A percentile compares a stretch with the other conserved stretches of the same genome.
phyloP scores from a whole-genome alignment of 2,797 vertebrate genomes.

The Balearica regulorum region DNA sequence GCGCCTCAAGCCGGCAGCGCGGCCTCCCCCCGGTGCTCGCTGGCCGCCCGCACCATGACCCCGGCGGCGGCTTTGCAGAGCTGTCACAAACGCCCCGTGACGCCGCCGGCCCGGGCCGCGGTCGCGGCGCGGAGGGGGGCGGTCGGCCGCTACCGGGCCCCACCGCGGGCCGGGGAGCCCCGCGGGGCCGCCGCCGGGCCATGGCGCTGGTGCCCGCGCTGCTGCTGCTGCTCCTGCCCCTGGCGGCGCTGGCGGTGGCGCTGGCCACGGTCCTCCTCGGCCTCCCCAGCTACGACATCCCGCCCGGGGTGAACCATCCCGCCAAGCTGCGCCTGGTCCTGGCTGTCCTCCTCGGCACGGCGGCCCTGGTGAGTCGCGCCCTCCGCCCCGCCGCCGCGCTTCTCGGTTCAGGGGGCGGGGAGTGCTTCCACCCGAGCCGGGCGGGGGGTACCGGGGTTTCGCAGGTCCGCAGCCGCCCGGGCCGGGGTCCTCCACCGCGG shows the following conservation, averaged over 20 bases:
- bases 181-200: neutral
- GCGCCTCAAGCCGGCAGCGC: neutral
- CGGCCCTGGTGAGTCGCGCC: conserved; percentile 34
- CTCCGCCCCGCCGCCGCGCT: neutral
- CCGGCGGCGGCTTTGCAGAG: conserved; percentile 8
- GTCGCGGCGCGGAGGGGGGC: neutral
- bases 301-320: conserved; percentile 45
- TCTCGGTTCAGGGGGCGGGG: neutral
- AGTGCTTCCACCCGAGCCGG: neutral
- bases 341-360: conserved; percentile 24
- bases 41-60: conserved; percentile 34
- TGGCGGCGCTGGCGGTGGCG: conserved; percentile 16
- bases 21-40: neutral
- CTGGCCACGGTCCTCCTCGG: neutral
- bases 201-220: conserved; percentile 41
- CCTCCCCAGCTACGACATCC: conserved; percentile 41
- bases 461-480: neutral
- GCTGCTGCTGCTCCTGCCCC: conserved; percentile 33
- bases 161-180: neutral
- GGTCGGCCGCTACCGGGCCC: neutral
- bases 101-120: neutral
- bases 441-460: neutral
- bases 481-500: neutral
- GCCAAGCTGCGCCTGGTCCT: conserved; percentile 56
- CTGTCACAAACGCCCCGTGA: conserved; percentile 15